phyloP scores from a whole-genome alignment of 1,140 invertebrate genomes.

The Leptinotarsa texana region DNA sequence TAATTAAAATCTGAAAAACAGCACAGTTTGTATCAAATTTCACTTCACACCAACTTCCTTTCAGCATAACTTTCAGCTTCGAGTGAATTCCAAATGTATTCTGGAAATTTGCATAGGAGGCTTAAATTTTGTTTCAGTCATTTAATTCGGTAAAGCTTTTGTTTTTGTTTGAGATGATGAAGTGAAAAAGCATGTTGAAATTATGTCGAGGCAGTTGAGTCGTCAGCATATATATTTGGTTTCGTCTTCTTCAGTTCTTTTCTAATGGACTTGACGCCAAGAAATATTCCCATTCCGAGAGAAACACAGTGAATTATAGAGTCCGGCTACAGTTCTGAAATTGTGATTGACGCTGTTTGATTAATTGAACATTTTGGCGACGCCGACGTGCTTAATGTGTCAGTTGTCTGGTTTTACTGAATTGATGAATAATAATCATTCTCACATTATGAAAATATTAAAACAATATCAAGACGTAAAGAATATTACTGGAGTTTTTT shows the following conservation, averaged over 20 bases:
- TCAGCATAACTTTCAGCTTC: constrained; percentile 15
- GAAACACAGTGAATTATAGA: neutral
- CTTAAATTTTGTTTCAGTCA: constrained; percentile 8
- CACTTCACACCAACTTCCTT: constrained; percentile 14
- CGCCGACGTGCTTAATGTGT: no score
- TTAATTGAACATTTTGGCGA: no score
- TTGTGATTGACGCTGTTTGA: no score
- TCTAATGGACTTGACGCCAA: constrained; percentile 11
- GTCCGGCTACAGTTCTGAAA: no score
- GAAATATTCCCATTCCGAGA: neutral
- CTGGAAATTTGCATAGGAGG: constrained; percentile 16
- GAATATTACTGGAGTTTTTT: no score
- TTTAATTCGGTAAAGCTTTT: constrained; percentile 23
- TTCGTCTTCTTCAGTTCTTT: constrained; percentile 9
- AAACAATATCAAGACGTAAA: no score
- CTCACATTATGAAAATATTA: no score
- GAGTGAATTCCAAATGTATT: constrained; percentile 6
- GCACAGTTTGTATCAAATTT: constrained; percentile 21
- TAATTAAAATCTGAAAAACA: constrained; percentile 3
- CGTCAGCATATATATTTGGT: constrained; percentile 24
- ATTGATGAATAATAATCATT: no score
- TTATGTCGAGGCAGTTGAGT: constrained; percentile 24
- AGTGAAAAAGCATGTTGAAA: constrained; percentile 27
- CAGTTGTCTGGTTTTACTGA: no score
- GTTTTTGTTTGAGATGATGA: constrained; percentile 28